phyloP scores from a whole-genome alignment of 2,113 vertebrate species.

The Sylvietta virens region DNA sequence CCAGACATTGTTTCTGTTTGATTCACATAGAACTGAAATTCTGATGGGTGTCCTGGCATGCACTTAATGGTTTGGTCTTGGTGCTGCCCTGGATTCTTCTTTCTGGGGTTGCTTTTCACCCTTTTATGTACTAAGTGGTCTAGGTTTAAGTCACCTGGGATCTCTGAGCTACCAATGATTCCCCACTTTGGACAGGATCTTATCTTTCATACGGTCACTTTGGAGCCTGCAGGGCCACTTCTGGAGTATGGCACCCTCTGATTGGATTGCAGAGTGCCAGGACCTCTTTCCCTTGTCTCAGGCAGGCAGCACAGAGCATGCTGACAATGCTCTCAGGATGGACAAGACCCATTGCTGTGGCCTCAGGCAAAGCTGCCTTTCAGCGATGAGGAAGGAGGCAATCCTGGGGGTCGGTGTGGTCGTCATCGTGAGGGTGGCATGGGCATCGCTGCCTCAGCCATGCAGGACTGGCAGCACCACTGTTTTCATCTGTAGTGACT shows the following conservation, averaged over 20 bases:
- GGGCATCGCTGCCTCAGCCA: neutral
- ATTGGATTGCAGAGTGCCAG: neutral
- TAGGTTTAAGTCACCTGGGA: neutral
- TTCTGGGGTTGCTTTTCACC: neutral
- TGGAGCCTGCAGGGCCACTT: neutral
- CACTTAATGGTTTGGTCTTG: neutral
- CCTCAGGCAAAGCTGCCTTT: neutral
- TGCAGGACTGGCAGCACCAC: neutral
- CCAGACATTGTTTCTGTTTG: neutral
- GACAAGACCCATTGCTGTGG: neutral
- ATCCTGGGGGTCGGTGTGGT: neutral
- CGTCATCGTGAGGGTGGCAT: accelerated
- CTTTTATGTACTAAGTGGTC: neutral
- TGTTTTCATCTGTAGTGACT: neutral
- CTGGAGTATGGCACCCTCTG: neutral
- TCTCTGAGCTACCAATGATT: neutral
- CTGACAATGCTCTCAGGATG: neutral
- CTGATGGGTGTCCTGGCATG: neutral
- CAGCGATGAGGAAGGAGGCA: neutral
- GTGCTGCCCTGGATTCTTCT: neutral
- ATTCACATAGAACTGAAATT: neutral
- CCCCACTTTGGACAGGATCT: neutral
- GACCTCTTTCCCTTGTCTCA: neutral
- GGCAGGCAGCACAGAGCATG: neutral
- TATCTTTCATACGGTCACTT: neutral